phyloP scores from a whole-genome alignment of 2,113 vertebrate species.

The Odobenus rosmarus region DNA sequence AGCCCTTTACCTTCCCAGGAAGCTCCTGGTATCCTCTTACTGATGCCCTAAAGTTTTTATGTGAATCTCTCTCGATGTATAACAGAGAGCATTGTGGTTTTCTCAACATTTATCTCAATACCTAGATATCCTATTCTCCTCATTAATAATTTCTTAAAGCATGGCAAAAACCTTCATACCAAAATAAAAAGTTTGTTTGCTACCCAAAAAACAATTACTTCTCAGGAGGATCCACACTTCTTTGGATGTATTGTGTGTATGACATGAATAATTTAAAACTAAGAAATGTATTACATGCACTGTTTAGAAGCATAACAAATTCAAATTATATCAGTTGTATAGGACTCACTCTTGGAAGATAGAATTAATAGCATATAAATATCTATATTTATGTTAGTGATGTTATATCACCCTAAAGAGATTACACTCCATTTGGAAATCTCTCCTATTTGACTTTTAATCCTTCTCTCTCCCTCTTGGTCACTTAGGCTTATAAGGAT shows the following conservation, averaged over 20 bases:
- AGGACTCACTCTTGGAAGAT: not conserved
- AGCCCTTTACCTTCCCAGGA: not conserved
- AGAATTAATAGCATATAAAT: not conserved
- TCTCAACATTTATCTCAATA: not conserved
- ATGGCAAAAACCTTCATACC: not conserved
- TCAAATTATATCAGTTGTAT: not conserved
- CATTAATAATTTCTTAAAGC: not conserved
- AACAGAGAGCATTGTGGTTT: not conserved
- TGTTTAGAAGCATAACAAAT: not conserved
- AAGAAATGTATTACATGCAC: not conserved
- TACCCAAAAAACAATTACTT: not conserved
- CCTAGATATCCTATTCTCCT: not conserved
- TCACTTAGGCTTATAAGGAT: not conserved
- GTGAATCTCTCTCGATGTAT: not conserved
- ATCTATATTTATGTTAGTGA: not conserved
- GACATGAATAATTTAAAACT: not conserved
- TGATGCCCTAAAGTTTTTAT: not conserved
- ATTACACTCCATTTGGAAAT: not conserved
- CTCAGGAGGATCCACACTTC: not conserved
- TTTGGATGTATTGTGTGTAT: not conserved
- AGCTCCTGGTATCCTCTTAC: not conserved
- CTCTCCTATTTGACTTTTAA: not conserved
- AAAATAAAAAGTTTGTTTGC: not conserved
- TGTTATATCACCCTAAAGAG: not conserved
- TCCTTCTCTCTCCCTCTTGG: not conserved